phyloP scores from a whole-genome alignment of 2,888 invertebrate genomes.

The Patella pellucida region DNA sequence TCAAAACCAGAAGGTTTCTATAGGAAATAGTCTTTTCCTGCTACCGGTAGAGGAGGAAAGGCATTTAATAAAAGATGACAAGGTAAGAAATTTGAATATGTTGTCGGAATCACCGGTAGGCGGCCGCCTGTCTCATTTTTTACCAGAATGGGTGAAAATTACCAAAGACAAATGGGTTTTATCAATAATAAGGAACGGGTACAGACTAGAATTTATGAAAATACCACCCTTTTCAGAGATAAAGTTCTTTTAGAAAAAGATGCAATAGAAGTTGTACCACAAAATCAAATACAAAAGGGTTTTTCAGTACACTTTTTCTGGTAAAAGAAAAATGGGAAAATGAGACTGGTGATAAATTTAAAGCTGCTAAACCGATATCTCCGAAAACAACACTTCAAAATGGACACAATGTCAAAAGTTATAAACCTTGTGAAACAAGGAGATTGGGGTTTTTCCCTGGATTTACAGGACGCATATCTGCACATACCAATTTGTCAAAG shows the following conservation, averaged over 20 bases:
- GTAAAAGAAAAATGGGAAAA: neutral
- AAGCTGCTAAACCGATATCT: slow-evolving; percentile 2
- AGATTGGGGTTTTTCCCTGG: slow-evolving; percentile 6
- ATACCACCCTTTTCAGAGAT: neutral
- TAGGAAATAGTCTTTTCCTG: no score
- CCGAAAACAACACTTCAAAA: slow-evolving; percentile 4
- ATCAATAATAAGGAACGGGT: neutral
- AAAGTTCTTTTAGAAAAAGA: neutral
- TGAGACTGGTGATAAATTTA: neutral
- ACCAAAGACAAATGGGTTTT: slow-evolving; percentile 1
- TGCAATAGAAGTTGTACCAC: neutral
- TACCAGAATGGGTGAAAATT: slow-evolving; percentile 1
- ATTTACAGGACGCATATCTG: slow-evolving; percentile 1
- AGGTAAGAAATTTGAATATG: no score
- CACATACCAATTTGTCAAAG: neutral
- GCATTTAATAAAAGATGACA: no score
- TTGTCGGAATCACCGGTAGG: neutral
- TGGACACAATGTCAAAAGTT: neutral
- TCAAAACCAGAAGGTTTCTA: no score
- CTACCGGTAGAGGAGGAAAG: no score
- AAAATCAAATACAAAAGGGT: neutral
- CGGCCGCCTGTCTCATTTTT: neutral
- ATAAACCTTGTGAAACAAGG: neutral
- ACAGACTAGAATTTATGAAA: neutral
- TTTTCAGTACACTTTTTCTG: slow-evolving; percentile 8